phyloP scores from a whole-genome alignment of 2,113 vertebrate species.

The Heterocephalus glaber region DNA sequence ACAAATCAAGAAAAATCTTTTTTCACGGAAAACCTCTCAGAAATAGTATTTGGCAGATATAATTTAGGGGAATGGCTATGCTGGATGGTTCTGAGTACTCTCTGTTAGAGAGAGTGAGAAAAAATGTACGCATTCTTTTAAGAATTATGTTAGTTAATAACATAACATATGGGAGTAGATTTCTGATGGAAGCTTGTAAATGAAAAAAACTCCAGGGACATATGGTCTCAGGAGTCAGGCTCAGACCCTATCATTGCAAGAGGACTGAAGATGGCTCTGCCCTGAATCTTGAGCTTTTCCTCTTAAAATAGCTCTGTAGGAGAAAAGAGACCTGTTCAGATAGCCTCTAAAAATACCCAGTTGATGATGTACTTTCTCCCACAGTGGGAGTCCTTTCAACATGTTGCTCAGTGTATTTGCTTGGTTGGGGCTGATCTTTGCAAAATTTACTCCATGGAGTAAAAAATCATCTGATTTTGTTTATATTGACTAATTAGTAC shows the following conservation, averaged over 20 bases:
- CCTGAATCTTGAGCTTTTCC: not conserved
- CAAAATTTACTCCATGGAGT: not conserved
- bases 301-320: not conserved
- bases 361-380: fast-evolving
- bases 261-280: no score
- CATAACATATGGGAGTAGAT: fast-evolving
- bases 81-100: not conserved
- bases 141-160: not conserved
- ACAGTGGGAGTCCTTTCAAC: no score
- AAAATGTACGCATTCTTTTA: fast-evolving
- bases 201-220: no score
- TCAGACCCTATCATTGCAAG: not conserved
- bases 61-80: not conserved
- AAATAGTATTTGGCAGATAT: no score
- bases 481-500: no score
- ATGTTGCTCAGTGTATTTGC: not conserved
- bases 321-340: not conserved
- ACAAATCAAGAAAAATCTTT: no score
- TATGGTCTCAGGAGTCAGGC: not conserved
- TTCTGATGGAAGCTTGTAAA: not conserved
- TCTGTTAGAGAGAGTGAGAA: not conserved
- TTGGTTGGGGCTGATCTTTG: not conserved
- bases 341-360: fast-evolving
- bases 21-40: not conserved
- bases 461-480: not conserved